Conservation (phyloP, 2,113 vertebrate species). For the Etheostoma cragini region DNA sequence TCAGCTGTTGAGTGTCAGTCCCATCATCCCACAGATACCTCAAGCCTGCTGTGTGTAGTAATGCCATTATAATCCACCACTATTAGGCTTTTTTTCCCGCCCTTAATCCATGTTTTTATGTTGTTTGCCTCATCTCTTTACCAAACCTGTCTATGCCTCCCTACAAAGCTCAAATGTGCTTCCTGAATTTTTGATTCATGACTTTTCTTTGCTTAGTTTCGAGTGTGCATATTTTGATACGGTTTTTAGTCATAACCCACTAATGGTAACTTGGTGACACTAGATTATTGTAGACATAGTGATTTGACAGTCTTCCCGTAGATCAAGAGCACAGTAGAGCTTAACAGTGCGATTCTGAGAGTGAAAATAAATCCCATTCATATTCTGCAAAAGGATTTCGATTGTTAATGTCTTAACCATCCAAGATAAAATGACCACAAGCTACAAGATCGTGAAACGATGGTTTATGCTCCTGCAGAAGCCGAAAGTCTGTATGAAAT, state of each 20-base stretch:
- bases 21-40: conserved; percentile 61
- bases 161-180: conserved; percentile 11
- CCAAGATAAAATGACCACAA: too few species aligned
- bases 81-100: conserved; percentile 48
- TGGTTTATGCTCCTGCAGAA: too few species aligned
- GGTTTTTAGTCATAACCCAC: conserved; percentile 13
- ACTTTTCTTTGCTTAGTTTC: not conserved
- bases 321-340: not conserved
- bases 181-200: not conserved
- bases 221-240: conserved; percentile 4
- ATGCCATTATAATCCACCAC: conserved; percentile 63
- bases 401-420: too few species aligned
- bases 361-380: too few species aligned
- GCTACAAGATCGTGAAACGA: too few species aligned
- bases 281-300: not conserved
- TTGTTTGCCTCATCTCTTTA: conserved; percentile 40
- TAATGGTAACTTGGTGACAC: not conserved
- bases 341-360: too few species aligned
- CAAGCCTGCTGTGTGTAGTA: conserved; percentile 44
- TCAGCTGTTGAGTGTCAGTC: conserved; percentile 56
- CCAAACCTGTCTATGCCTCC: conserved; percentile 20
- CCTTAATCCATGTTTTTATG: conserved; percentile 50
- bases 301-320: not conserved
- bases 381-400: too few species aligned
- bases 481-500: too few species aligned